Evolutionary conservation across 2,797 vertebrate genomes (phyloP).

Genomic region (Poecilia velifera): DNA sequence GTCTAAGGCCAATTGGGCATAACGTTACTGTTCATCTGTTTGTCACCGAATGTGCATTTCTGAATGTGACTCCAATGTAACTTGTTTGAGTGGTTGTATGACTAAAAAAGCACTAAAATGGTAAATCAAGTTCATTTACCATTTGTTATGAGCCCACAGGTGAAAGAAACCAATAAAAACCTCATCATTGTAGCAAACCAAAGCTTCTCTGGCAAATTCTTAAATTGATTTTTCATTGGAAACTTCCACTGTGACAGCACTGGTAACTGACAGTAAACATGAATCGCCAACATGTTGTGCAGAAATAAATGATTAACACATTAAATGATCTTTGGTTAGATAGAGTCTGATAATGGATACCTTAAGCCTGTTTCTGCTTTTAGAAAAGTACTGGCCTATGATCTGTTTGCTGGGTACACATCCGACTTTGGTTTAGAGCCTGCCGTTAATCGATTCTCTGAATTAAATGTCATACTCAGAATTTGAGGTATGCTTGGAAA

Average conservation of each 20-base stretch:
- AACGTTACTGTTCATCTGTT: background rate
- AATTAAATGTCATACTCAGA: conserved; percentile 57
- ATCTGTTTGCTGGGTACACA: conserved; percentile 77
- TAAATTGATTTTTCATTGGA: background rate
- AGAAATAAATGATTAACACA: conserved; percentile 5
- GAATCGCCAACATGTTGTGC: background rate
- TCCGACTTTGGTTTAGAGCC: conserved; percentile 40
- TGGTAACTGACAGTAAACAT: background rate
- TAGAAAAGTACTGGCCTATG: conserved; percentile 30
- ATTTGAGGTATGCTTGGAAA: conserved; percentile 42
- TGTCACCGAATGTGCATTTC: background rate
- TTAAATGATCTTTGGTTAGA: conserved; percentile 3
- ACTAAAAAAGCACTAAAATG: background rate
- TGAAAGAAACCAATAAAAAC: background rate
- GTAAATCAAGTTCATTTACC: background rate
- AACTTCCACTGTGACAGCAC: background rate
- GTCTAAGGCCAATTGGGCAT: background rate
- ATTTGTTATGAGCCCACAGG: background rate
- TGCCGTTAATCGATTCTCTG: conserved; percentile 67
- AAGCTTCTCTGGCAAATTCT: background rate
- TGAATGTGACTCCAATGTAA: background rate
- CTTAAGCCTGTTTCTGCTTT: conserved; percentile 37
- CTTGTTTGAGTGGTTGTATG: background rate
- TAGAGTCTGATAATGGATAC: conserved; percentile 6
- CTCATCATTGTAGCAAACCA: background rate